Evolutionary conservation across 1,140 invertebrate genomes (phyloP).

Genomic region (Lepidurus couesii): DNA sequence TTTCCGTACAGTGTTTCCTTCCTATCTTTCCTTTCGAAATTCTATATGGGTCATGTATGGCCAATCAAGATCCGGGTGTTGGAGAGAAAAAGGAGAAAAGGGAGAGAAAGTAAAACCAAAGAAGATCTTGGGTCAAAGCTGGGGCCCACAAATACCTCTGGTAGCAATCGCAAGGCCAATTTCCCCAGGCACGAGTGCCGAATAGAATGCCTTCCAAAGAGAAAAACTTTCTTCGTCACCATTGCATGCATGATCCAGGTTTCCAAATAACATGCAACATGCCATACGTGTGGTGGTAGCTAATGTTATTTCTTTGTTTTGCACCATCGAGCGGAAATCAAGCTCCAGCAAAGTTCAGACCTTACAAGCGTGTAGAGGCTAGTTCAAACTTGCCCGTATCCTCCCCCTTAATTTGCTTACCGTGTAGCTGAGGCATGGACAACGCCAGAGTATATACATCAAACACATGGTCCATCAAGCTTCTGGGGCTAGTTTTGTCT

Average conservation of each 20-base stretch:
- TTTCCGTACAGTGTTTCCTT: not conserved
- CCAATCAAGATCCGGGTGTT: not conserved
- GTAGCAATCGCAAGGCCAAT: not conserved
- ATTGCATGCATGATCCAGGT: not conserved
- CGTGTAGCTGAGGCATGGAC: not conserved
- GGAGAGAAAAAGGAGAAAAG: not conserved
- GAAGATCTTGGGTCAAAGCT: too few relatives aligned
- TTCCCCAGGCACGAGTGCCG: not conserved
- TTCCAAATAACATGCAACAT: not conserved
- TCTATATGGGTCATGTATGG: conserved; percentile 2
- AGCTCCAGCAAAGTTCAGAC: not conserved
- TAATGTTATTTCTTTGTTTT: not conserved
- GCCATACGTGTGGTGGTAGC: not conserved
- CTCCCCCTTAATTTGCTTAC: not conserved
- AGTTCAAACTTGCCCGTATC: not conserved
- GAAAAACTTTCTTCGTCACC: too few relatives aligned
- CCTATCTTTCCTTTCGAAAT: not conserved
- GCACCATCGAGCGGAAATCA: conserved; percentile 8
- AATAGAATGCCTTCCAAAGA: too few relatives aligned
- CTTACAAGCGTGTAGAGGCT: not conserved
- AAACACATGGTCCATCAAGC: not conserved
- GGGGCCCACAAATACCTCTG: too few relatives aligned
- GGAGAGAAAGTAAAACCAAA: conserved; percentile 1
- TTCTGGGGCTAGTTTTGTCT: not conserved
- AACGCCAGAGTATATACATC: not conserved